These are phyloP conservation scores for Pelvicachromis taeniatus DNA, from an alignment of 2,113 vertebrate species.

Conservation along the genomic window DNA sequence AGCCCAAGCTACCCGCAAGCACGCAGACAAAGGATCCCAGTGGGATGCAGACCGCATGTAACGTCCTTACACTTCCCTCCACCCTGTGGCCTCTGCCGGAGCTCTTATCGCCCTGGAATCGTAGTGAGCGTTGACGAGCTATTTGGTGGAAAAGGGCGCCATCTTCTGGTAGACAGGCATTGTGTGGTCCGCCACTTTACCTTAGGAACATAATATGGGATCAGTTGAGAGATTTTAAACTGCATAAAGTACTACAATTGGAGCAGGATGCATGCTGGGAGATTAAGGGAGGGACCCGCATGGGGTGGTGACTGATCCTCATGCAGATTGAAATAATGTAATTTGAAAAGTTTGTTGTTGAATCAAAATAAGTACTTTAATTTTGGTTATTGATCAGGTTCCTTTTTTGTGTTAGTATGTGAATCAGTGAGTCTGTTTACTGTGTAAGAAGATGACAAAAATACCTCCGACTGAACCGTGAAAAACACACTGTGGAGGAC, in stretches of 20 bases:
- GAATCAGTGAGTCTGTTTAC: neutral
- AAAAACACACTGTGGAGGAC: neutral
- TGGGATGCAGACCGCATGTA: constrained; percentile 44
- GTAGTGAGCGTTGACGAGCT: neutral
- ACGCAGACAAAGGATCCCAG: constrained; percentile 60
- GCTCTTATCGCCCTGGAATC: neutral
- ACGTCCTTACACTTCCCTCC: constrained; percentile 35
- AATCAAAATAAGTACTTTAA: neutral
- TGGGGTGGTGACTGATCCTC: neutral
- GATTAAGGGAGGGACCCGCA: neutral
- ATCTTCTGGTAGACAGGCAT: constrained; percentile 23
- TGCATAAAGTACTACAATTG: constrained; percentile 12
- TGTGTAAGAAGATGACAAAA: neutral
- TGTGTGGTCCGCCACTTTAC: neutral
- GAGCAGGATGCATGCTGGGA: constrained; percentile 32
- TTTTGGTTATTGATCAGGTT: neutral
- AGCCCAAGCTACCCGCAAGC: constrained; percentile 37
- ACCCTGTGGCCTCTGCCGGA: neutral
- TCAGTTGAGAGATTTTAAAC: constrained; percentile 38
- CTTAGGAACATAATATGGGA: constrained; percentile 34
- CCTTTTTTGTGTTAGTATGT: neutral
- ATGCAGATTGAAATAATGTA: neutral
- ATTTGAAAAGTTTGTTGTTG: neutral
- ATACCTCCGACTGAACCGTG: neutral
- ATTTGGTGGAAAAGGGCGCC: constrained; percentile 41